These are phyloP conservation scores for Atrichornis clamosus DNA, from an alignment of 2,113 vertebrate species.

Conservation along the genomic window DNA sequence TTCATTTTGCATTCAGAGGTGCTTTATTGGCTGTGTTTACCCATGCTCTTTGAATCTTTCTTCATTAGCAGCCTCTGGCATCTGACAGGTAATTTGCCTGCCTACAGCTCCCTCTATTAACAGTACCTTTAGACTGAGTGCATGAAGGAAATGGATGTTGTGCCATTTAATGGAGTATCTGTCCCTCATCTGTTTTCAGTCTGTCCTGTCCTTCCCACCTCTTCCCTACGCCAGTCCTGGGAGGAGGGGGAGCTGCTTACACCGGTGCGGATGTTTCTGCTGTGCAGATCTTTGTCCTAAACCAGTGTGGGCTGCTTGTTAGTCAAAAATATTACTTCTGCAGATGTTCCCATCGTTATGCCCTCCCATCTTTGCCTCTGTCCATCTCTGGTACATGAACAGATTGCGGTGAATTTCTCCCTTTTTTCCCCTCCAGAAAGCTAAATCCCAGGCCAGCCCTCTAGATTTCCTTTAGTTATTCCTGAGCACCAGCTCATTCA, in stretches of 20 bases:
- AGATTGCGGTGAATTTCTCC: neutral
- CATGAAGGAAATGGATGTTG: constrained; percentile 1
- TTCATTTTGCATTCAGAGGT: neutral
- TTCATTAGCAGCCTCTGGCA: constrained; percentile 24
- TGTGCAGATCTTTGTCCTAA: neutral
- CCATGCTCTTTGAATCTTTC: constrained; percentile 24
- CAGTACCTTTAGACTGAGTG: neutral
- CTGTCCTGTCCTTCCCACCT: neutral
- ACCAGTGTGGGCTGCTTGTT: neutral
- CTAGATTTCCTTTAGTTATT: neutral
- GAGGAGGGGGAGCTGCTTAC: neutral
- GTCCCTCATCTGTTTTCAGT: neutral
- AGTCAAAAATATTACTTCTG: neutral
- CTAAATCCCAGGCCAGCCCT: neutral
- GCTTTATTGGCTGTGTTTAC: neutral
- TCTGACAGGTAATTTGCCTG: constrained; percentile 54
- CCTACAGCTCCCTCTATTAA: constrained; percentile 13
- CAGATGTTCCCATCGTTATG: neutral
- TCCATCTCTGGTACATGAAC: neutral
- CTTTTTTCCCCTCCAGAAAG: neutral
- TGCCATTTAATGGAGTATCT: neutral
- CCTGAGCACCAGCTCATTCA: neutral
- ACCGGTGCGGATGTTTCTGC: fast-evolving
- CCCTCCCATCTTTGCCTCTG: neutral
- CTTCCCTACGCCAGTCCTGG: neutral